A percentile compares a stretch with the other conserved stretches of the same genome.
Evolutionary conservation across 2,113 vertebrate genomes (phyloP).

Genomic region (Cynopterus brachyotis): DNA sequence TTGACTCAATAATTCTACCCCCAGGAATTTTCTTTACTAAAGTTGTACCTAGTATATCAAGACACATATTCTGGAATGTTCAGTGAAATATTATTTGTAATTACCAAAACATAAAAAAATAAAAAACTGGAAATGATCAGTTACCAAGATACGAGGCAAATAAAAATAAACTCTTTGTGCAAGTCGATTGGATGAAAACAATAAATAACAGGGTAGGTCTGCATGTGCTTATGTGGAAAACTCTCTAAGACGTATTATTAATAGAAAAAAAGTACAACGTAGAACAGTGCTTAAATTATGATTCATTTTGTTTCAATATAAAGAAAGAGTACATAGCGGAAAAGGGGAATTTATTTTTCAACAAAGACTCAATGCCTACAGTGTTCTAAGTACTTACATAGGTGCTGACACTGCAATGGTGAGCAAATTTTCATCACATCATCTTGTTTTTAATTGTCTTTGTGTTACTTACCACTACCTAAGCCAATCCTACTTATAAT

Average conservation of each 20-base stretch:
- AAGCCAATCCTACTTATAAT: rapidly evolving
- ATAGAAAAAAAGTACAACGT: background rate
- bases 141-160: background rate
- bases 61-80: background rate
- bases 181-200: background rate
- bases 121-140: background rate
- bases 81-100: background rate
- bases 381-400: background rate
- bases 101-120: background rate
- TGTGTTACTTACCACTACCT: background rate
- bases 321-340: background rate
- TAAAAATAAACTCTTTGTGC: background rate
- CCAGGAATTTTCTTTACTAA: background rate
- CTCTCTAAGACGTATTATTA: background rate
- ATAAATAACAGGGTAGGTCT: background rate
- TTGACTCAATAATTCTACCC: background rate
- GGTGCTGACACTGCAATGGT: too few relatives aligned
- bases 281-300: background rate
- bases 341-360: background rate
- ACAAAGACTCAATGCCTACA: background rate
- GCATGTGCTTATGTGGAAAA: background rate
- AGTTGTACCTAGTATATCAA: background rate
- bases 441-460: background rate
- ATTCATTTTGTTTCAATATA: background rate
- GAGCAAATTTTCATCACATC: background rate